Conservation (phyloP, 2,888 invertebrate species). For the Synergus laeviventris region DNA sequence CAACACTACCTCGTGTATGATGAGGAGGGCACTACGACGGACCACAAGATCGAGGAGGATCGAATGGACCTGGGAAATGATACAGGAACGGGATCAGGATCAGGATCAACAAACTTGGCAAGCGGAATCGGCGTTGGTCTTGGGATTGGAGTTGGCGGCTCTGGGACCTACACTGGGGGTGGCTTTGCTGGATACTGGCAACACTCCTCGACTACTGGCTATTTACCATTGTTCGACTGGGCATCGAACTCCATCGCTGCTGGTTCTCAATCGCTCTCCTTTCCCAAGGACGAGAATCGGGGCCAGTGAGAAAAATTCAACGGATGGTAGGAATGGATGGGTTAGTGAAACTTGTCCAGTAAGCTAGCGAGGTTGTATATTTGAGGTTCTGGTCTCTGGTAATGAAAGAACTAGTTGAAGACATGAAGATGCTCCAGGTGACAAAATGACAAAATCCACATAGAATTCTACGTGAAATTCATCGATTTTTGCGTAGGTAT, state of each 20-base stretch:
- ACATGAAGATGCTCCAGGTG: too few relatives aligned
- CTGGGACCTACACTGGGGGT: constrained; percentile 55
- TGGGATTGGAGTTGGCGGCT: constrained; percentile 60
- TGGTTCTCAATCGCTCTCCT: constrained; percentile 66
- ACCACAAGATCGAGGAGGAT: constrained; percentile 66
- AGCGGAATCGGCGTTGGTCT: constrained; percentile 58
- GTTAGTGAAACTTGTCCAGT: neutral
- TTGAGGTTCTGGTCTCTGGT: neutral
- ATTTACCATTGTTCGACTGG: constrained; percentile 74
- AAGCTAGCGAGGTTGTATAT: neutral
- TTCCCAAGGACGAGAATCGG: constrained; percentile 68
- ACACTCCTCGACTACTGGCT: constrained; percentile 70
- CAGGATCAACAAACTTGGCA: constrained; percentile 35
- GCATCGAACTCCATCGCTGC: constrained; percentile 68
- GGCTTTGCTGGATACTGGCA: constrained; percentile 74
- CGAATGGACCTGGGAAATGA: constrained; percentile 47
- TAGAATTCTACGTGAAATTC: too few relatives aligned
- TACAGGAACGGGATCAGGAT: constrained; percentile 40
- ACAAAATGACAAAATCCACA: too few relatives aligned
- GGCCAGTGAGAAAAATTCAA: constrained; percentile 55
- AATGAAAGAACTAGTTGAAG: neutral
- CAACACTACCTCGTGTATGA: constrained; percentile 73
- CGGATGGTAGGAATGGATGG: neutral
- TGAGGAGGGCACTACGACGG: constrained; percentile 71
- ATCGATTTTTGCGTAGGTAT: too few relatives aligned